phyloP scores from a whole-genome alignment of 1,140 invertebrate species.

The Hyles euphorbiae region DNA sequence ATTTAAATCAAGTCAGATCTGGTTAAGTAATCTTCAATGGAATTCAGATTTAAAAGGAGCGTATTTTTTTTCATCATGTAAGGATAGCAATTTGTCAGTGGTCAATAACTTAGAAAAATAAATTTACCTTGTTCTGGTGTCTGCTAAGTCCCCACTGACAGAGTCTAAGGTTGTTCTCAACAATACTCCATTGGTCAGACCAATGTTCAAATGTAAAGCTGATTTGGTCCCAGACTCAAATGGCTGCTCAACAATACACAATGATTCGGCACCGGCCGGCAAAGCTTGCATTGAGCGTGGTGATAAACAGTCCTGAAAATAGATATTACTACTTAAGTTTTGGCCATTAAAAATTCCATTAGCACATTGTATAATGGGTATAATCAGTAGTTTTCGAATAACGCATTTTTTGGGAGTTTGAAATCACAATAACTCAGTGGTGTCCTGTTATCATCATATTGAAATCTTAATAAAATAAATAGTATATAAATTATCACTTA shows the following conservation, averaged over 20 bases:
- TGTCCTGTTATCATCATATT: slow-evolving; percentile 74
- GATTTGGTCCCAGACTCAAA: slow-evolving; percentile 82
- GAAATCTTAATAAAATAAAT: slow-evolving; percentile 2
- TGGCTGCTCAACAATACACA: slow-evolving; percentile 94
- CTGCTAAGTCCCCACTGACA: slow-evolving; percentile 96
- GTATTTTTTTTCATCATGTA: slow-evolving; percentile 60
- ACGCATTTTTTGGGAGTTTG: slow-evolving; percentile 68
- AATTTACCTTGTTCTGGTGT: slow-evolving; percentile 90
- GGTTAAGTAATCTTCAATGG: slow-evolving; percentile 65
- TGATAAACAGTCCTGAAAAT: slow-evolving; percentile 86
- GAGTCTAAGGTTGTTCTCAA: slow-evolving; percentile 96
- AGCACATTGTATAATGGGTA: background rate
- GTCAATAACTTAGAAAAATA: background rate
- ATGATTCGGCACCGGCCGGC: slow-evolving; percentile 96
- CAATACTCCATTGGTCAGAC: slow-evolving; percentile 97
- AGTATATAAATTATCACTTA: slow-evolving; percentile 64
- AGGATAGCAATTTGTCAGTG: background rate
- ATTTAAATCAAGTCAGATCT: slow-evolving; percentile 49
- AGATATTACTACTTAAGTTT: slow-evolving; percentile 7
- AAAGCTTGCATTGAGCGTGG: slow-evolving; percentile 97
- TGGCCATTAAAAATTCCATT: background rate
- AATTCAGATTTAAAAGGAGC: slow-evolving; percentile 70
- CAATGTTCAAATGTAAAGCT: slow-evolving; percentile 97
- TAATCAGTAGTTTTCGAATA: slow-evolving; percentile 64
- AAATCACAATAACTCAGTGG: slow-evolving; percentile 72